A percentile compares a stretch with the other conserved stretches of the same genome.
These are phyloP conservation scores for Theocolax elegans DNA, from an alignment of 1,140 invertebrate genomes.

Conservation along the genomic window DNA sequence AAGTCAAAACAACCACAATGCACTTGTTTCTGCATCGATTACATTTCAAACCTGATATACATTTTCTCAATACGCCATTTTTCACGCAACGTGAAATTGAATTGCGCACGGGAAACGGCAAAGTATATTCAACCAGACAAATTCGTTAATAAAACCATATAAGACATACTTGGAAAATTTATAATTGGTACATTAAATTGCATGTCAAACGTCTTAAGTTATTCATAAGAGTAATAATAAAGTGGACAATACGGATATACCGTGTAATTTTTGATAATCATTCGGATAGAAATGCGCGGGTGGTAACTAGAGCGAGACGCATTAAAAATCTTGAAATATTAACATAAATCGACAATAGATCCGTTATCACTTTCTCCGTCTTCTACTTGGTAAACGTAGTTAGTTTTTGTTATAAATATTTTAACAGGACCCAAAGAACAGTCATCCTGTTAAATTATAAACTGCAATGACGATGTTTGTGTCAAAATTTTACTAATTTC, in stretches of 20 bases:
- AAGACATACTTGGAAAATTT: background rate
- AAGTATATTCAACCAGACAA: background rate
- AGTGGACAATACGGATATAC: no score
- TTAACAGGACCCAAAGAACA: no score
- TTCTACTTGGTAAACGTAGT: no score
- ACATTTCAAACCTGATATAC: background rate
- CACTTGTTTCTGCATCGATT: background rate
- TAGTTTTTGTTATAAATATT: no score
- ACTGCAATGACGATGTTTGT: no score
- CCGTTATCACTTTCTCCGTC: background rate
- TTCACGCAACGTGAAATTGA: conserved; percentile 2
- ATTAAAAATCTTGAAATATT: background rate
- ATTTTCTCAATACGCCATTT: background rate
- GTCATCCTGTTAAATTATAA: no score
- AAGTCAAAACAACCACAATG: background rate
- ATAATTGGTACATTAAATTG: conserved; percentile 1
- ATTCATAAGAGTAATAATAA: no score
- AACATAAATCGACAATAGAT: conserved; percentile 9
- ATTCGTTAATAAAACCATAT: background rate
- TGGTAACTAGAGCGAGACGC: conserved; percentile 1
- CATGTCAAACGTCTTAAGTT: no score
- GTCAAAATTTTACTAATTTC: no score
- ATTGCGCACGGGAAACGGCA: background rate
- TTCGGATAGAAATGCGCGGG: background rate
- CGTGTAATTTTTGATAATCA: no score